Conservation (phyloP, 2,797 vertebrate genomes). For the Anolis apletophallus region DNA sequence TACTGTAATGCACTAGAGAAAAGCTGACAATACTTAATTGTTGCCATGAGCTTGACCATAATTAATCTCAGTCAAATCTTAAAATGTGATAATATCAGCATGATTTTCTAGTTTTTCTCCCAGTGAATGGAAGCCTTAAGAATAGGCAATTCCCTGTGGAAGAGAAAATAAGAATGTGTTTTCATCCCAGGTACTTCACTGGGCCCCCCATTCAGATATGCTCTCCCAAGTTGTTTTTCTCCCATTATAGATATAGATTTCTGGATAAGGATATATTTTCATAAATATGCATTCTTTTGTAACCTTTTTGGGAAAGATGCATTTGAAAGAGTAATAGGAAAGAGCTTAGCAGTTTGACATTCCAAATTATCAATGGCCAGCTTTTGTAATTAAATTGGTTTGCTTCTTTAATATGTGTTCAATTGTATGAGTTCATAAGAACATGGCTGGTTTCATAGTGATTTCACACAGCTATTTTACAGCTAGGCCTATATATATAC, state of each 20-base stretch:
- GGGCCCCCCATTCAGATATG: too few relatives aligned
- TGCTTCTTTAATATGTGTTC: background rate
- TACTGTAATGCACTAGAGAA: background rate
- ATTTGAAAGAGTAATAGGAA: background rate
- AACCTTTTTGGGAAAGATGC: background rate
- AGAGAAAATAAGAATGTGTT: too few relatives aligned
- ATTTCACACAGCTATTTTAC: too few relatives aligned
- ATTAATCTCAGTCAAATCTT: slow-evolving; percentile 24
- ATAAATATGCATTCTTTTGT: background rate
- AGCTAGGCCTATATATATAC: too few relatives aligned
- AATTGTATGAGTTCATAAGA: background rate
- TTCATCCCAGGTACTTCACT: too few relatives aligned
- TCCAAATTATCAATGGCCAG: background rate
- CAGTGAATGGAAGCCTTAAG: too few relatives aligned
- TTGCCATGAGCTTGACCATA: slow-evolving; percentile 9
- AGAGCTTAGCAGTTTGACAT: background rate
- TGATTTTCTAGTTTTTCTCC: background rate
- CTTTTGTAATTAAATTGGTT: background rate
- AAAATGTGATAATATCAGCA: background rate
- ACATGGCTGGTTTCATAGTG: background rate
- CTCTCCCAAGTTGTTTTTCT: too few relatives aligned
- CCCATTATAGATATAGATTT: background rate
- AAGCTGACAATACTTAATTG: slow-evolving; percentile 5
- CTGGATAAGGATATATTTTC: background rate
- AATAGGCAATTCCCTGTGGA: too few relatives aligned